Evolutionary conservation across 2,888 invertebrate species (phyloP).

Genomic region (Stenodema calcarata): DNA sequence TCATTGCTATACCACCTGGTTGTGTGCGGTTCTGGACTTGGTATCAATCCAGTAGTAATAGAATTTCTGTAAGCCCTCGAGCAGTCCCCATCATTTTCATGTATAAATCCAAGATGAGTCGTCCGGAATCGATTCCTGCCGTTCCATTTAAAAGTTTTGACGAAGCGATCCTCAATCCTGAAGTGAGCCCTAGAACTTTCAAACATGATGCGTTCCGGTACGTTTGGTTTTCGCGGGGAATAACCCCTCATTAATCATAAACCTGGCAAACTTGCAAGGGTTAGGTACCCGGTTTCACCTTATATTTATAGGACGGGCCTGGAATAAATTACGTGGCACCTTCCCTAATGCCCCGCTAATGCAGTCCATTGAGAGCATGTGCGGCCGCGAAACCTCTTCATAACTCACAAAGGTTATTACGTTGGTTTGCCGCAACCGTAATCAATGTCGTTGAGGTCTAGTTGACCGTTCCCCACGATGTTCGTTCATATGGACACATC

Average conservation of each 20-base stretch:
- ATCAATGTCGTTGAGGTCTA: not conserved
- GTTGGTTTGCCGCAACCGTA: slow-evolving; percentile 18
- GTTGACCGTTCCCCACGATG: no score
- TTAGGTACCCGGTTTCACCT: not conserved
- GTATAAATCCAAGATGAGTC: no score
- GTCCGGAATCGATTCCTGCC: not conserved
- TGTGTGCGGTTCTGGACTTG: no score
- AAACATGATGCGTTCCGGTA: not conserved
- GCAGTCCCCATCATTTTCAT: no score
- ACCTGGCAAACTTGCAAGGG: not conserved
- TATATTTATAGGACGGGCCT: not conserved
- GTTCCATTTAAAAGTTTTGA: not conserved
- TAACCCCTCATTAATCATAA: not conserved
- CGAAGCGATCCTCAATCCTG: not conserved
- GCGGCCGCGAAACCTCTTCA: slow-evolving; percentile 6
- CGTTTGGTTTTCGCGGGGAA: not conserved
- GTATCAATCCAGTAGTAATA: no score
- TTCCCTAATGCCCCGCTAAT: not conserved
- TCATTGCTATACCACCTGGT: no score
- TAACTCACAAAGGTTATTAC: slow-evolving; percentile 15
- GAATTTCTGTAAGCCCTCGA: no score
- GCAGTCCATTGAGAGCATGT: slow-evolving; percentile 21
- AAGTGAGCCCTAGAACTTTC: not conserved
- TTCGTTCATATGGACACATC: no score
- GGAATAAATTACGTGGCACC: not conserved